A percentile compares a stretch with the other conserved stretches of the same genome.
phyloP scores from a whole-genome alignment of 2,113 vertebrate species.

The Crotophaga sulcirostris region DNA sequence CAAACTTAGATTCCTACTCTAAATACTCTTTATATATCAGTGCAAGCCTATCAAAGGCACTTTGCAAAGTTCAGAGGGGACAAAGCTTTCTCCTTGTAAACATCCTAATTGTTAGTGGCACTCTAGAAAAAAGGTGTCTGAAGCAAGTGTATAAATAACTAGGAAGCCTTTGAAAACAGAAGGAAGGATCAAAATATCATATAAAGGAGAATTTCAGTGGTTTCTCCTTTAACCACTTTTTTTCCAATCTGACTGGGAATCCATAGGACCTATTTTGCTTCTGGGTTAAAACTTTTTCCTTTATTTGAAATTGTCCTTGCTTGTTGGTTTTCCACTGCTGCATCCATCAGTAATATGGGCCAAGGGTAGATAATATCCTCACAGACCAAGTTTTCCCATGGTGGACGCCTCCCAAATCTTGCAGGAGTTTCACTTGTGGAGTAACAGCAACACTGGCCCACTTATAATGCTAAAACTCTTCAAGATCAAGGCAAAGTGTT shows the following conservation, averaged over 20 bases:
- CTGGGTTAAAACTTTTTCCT: not conserved
- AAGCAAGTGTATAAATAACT: not conserved
- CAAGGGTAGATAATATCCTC: not conserved
- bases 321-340: not conserved
- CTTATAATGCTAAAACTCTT: not conserved
- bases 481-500: not conserved
- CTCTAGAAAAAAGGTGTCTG: not conserved
- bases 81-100: not conserved
- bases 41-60: not conserved
- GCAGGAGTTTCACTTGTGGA: not conserved
- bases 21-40: not conserved
- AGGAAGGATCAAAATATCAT: not conserved
- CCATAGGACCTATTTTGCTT: not conserved
- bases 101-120: rapidly evolving
- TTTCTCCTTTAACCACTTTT: not conserved
- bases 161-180: not conserved
- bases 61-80: not conserved
- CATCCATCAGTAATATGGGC: not conserved
- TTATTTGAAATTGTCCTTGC: not conserved
- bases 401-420: not conserved
- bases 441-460: not conserved
- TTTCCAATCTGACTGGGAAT: not conserved
- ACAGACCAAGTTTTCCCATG: not conserved
- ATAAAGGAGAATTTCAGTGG: not conserved
- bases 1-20: not conserved